Evolutionary conservation across 2,113 vertebrate genomes (phyloP).

Genomic region (Glaucomys volans): DNA sequence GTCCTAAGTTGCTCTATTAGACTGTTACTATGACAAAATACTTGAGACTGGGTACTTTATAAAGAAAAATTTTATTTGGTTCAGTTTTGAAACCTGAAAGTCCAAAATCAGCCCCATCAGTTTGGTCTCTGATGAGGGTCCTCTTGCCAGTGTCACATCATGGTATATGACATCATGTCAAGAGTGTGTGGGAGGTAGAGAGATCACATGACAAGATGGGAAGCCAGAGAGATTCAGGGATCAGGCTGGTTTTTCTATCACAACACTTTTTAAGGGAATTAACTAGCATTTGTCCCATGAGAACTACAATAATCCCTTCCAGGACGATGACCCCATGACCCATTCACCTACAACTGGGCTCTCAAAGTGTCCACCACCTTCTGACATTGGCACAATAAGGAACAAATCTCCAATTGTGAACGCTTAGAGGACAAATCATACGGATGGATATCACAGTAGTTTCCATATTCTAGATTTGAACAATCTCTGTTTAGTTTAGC

Average conservation of each 20-base stretch:
- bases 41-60: background rate
- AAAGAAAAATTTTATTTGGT: background rate
- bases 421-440: background rate
- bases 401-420: background rate
- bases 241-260: background rate
- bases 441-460: background rate
- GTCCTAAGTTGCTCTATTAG: background rate
- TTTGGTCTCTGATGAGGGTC: background rate
- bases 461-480: constrained; percentile 16
- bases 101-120: background rate
- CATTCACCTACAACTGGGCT: background rate
- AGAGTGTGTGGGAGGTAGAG: background rate
- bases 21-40: background rate
- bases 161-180: background rate
- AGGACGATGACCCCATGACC: background rate
- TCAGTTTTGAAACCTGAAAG: background rate
- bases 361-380: background rate
- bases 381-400: background rate
- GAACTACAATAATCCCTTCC: background rate
- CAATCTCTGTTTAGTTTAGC: background rate
- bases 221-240: background rate
- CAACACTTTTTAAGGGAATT: background rate
- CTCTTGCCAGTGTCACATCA: background rate
- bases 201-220: background rate
- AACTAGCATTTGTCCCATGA: background rate